phyloP scores from a whole-genome alignment of 2,113 vertebrate species.

The Vombatus ursinus region DNA sequence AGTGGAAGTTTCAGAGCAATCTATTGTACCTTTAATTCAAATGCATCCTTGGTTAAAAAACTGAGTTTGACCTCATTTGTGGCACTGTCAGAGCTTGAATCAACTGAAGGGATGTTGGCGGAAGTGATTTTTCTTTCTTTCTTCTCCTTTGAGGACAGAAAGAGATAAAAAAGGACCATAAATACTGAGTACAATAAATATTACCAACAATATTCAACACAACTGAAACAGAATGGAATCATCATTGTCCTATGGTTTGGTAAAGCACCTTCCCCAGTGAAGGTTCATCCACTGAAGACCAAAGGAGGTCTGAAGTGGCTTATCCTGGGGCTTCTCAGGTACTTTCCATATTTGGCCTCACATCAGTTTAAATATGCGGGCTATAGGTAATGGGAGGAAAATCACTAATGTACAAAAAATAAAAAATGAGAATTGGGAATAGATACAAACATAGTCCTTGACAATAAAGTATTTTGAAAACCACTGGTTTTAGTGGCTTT shows the following conservation, averaged over 20 bases:
- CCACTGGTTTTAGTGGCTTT: background rate
- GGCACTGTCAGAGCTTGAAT: background rate
- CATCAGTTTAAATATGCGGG: background rate
- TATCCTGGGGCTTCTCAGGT: background rate
- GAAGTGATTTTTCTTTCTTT: background rate
- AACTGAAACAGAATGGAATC: background rate
- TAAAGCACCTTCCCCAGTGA: background rate
- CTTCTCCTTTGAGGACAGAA: background rate
- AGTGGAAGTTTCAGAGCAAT: too few relatives aligned
- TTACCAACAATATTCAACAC: background rate
- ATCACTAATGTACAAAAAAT: background rate
- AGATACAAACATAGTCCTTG: background rate
- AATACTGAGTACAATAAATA: background rate
- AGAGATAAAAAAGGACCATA: background rate
- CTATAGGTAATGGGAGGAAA: background rate
- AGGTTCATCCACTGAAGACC: background rate
- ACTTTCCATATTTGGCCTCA: background rate
- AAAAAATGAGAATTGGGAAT: background rate
- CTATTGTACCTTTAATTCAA: too few relatives aligned
- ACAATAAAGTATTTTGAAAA: background rate
- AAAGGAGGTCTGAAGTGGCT: background rate
- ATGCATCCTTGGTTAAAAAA: background rate
- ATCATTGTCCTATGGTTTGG: background rate
- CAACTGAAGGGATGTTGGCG: background rate
- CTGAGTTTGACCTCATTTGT: background rate